Evolutionary conservation across 2,113 vertebrate genomes (phyloP).

Genomic region (Setophaga coronata): DNA sequence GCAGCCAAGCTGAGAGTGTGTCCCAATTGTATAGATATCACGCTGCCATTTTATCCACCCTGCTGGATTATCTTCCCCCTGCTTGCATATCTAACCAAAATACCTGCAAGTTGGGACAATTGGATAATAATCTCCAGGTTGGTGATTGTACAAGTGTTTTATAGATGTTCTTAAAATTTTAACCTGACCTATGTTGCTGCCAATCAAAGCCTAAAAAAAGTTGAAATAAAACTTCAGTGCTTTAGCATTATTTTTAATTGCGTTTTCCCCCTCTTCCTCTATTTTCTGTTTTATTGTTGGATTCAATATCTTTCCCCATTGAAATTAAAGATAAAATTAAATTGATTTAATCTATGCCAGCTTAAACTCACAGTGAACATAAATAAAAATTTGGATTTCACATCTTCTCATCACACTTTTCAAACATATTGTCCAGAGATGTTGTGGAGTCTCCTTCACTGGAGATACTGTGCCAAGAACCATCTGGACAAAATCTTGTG

Average conservation of each 20-base stretch:
- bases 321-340: neutral
- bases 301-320: neutral
- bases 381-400: neutral
- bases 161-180: rapidly evolving
- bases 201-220: neutral
- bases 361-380: neutral
- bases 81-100: neutral
- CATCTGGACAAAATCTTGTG: neutral
- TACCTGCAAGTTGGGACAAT: no score
- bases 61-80: neutral
- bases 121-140: neutral
- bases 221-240: neutral
- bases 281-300: neutral
- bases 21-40: neutral
- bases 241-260: neutral
- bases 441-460: no score
- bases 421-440: neutral
- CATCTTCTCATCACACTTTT: neutral
- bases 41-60: neutral
- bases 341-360: neutral
- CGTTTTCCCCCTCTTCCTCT: rapidly evolving
- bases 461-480: neutral
- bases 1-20: neutral
- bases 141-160: neutral
- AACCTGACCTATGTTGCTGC: neutral